Base-by-base conservation (phyloP, 1,140 invertebrate genomes). In the Odontomachus brunneus region DNA sequence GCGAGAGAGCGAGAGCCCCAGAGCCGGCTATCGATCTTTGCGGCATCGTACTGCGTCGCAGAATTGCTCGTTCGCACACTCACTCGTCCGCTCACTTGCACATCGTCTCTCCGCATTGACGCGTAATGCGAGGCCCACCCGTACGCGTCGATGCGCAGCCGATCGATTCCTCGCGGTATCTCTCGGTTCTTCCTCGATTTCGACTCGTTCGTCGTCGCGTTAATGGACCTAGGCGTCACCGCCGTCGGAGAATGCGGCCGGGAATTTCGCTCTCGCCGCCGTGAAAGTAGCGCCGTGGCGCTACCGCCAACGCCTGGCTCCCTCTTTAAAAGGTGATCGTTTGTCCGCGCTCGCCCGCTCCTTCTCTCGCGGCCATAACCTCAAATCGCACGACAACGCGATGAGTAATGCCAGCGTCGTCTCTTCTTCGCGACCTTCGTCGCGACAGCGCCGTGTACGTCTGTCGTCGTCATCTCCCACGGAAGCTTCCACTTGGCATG, bases 251-350 rank as follows among this genome's bases (percentile, higher is more conserved):
- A 69, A 69, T 55, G 78, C 72, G 57, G 72, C 51, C 59, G 59
- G 66, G 82, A 88, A 88, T 87, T 89, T 88, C 71, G 83, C 74
- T 89, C 84, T 88, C 87, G 73, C 66, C 75, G n/a, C 80, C 81
- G 87, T 89, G 87, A 89, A 89, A 89, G 88, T 89, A 89, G 87
- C 87, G 84, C 84, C 87, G 87, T 82, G 84, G 84, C 80, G 87
- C 87, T 89, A 78, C 22, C n/a, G 38, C 38, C 0, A 44, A 60
- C 80, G 83, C 57, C 65, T 84, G 60, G 71, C 84, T 85, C 71
- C 80, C 83, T 81, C 74, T 75, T 81, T 38, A 15, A 44, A 48
- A 55, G 22, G 24, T 29, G 44, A 24, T 17, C 49, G 49, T 17
- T 5, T 5, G n/a, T n/a, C n/a, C n/a, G n/a, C 3, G 49, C 66